Conservation (phyloP, 2,113 vertebrate species). For the Axis porcinus region DNA sequence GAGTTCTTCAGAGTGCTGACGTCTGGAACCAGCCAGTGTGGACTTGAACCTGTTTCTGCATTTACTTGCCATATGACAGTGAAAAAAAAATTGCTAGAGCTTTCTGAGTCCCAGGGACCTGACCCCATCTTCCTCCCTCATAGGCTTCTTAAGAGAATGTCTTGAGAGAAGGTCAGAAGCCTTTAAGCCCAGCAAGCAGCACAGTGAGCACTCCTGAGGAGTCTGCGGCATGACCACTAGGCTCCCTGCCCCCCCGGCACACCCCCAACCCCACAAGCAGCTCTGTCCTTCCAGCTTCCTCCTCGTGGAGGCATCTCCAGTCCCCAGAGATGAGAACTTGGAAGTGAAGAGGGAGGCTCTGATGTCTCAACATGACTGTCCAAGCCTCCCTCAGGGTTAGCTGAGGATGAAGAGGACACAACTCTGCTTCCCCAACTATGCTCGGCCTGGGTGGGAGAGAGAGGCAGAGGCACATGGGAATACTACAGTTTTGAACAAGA, state of each 20-base stretch:
- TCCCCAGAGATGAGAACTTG: background rate
- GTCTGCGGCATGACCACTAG: background rate
- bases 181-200: background rate
- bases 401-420: background rate
- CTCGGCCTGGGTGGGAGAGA: background rate
- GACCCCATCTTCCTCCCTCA: background rate
- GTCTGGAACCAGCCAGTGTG: background rate
- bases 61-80: background rate
- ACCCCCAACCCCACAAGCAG: background rate
- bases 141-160: background rate
- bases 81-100: background rate
- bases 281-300: background rate
- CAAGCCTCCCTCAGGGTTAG: background rate
- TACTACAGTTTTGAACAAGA: background rate
- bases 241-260: background rate
- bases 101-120: background rate
- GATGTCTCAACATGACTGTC: background rate
- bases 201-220: background rate
- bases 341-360: background rate
- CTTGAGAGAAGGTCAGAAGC: background rate
- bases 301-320: background rate
- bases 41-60: background rate
- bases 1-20: background rate
- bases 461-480: too few relatives aligned
- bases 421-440: background rate